Evolutionary conservation across 2,888 invertebrate species (phyloP).

Genomic region (Sinelater perroti): DNA sequence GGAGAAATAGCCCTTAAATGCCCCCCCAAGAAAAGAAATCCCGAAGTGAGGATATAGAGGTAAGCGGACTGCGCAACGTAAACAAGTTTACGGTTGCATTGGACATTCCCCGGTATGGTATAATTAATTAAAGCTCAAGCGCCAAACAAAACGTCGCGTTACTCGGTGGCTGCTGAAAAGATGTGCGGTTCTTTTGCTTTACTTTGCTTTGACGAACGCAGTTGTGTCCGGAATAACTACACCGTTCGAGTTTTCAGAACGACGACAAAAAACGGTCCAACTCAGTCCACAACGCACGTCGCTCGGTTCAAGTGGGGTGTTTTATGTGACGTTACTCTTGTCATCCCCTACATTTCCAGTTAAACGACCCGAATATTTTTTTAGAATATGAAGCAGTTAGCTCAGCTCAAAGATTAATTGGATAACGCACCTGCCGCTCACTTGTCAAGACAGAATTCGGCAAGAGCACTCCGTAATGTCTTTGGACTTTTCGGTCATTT

Average conservation of each 20-base stretch:
- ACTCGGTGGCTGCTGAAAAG: constrained; percentile 17
- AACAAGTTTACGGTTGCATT: constrained; percentile 8
- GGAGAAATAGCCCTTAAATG: too few relatives aligned
- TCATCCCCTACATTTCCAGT: constrained; percentile 42
- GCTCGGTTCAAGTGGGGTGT: constrained; percentile 43
- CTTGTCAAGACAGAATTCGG: constrained; percentile 14
- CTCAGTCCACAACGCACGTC: constrained; percentile 41
- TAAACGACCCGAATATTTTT: constrained; percentile 42
- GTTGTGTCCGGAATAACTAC: constrained; percentile 20
- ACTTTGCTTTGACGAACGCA: constrained; percentile 21
- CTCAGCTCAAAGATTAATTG: constrained; percentile 13
- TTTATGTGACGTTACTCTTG: constrained; percentile 41
- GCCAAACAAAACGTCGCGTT: constrained; percentile 15
- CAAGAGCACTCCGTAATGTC: too few relatives aligned
- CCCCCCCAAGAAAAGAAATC: too few relatives aligned
- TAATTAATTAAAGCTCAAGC: constrained; percentile 18
- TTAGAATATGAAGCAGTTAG: constrained; percentile 27
- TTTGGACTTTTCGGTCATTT: constrained; percentile 12
- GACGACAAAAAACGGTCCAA: constrained; percentile 41
- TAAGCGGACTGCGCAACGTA: constrained; percentile 4
- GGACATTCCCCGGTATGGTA: constrained; percentile 1
- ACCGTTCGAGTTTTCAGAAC: constrained; percentile 34
- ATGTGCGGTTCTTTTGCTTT: constrained; percentile 14
- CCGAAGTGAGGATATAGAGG: too few relatives aligned
- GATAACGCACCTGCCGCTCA: constrained; percentile 10